Evolutionary conservation across 1,140 invertebrate genomes (phyloP).

Genomic region (Pinna nobilis): DNA sequence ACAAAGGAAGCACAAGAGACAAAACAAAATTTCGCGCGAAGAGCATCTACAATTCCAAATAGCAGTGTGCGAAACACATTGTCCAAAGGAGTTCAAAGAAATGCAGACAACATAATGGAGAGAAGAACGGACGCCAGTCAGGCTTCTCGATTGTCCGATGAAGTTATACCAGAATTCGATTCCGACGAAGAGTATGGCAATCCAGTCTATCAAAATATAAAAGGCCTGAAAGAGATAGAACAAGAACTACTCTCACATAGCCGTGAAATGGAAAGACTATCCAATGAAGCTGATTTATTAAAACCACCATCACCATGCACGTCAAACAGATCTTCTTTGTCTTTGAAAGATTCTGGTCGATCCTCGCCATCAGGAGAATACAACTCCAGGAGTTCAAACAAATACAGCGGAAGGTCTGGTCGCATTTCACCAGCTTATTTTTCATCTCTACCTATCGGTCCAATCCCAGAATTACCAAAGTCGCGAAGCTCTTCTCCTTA

Average conservation of each 20-base stretch:
- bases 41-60: not conserved
- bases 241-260: not conserved
- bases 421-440: conserved; percentile 1
- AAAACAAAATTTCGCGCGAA: not conserved
- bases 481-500: too few relatives aligned
- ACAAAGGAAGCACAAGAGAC: not conserved
- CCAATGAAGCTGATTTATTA: not conserved
- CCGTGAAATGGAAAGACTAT: not conserved
- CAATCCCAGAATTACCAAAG: conserved; percentile 4
- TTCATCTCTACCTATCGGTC: not conserved
- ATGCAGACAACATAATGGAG: too few relatives aligned
- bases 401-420: too few relatives aligned
- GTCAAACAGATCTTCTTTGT: not conserved
- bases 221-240: not conserved
- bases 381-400: too few relatives aligned
- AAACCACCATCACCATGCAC: conserved; percentile 1
- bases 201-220: conserved; percentile 16
- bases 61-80: not conserved
- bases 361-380: not conserved
- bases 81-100: too few relatives aligned
- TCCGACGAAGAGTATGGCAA: not conserved
- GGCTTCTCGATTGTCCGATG: not conserved
- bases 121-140: too few relatives aligned
- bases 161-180: not conserved
- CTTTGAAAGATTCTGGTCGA: not conserved